phyloP scores from a whole-genome alignment of 2,888 invertebrate species.

The Agriotes lineatus region DNA sequence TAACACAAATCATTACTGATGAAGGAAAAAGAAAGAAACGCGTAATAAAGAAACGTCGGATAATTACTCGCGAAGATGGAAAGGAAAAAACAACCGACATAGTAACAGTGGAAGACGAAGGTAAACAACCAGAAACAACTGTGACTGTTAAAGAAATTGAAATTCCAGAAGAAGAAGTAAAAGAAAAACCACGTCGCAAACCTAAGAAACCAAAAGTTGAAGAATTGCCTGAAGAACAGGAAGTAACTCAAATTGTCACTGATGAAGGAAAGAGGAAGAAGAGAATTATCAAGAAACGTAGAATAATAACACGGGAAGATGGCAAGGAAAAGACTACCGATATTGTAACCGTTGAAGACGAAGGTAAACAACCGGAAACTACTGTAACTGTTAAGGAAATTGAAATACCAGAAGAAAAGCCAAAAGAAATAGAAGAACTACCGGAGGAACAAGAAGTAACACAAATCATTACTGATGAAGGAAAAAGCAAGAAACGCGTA shows the following conservation, averaged over 20 bases:
- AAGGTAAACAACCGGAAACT: constrained; percentile 58
- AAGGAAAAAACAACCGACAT: constrained; percentile 58
- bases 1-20: constrained; percentile 50
- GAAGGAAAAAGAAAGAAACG: constrained; percentile 53
- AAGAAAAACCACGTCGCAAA: constrained; percentile 33
- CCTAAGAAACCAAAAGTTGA: constrained; percentile 48
- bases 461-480: constrained; percentile 53
- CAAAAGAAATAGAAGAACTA: constrained; percentile 41
- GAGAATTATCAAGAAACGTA: constrained; percentile 56
- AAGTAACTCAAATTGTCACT: constrained; percentile 53
- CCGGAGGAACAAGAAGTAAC: constrained; percentile 52
- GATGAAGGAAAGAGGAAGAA: constrained; percentile 53
- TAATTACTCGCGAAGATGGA: constrained; percentile 43
- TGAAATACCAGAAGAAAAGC: constrained; percentile 42
- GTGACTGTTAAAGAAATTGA: constrained; percentile 54
- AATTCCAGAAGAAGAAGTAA: constrained; percentile 39
- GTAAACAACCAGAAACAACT: constrained; percentile 56
- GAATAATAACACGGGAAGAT: constrained; percentile 55
- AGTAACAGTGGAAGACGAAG: constrained; percentile 58
- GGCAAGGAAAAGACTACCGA: constrained; percentile 50
- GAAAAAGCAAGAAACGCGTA: constrained; percentile 61
- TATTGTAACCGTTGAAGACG: constrained; percentile 60
- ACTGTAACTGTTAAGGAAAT: constrained; percentile 55
- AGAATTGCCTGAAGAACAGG: constrained; percentile 51
- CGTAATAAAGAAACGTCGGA: constrained; percentile 60